Base-by-base conservation (phyloP, 1,140 invertebrate genomes). In the Pachyrhynchus sulphureomaculatus region DNA sequence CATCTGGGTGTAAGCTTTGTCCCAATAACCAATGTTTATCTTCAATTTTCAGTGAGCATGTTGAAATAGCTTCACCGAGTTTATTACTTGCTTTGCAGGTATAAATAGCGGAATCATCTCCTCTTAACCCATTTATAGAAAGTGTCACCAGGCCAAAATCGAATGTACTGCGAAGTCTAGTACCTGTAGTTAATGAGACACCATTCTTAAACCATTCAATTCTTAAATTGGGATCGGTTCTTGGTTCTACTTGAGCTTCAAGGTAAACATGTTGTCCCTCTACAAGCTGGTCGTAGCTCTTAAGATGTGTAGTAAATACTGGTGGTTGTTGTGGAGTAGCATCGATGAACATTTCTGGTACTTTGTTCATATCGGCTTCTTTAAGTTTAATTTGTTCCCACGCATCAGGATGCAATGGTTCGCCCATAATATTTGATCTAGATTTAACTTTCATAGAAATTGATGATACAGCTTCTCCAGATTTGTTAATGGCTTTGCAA, bases 191-290 rank as follows among this genome's bases (percentile, higher is more conserved):
- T 12, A 95, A 76, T 10, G 88, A 83, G n/a, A 92, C 77, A 21
- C 93, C 91, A 75, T 97, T 95, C 72, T 95, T 95, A 75, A 91
- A 95, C 94, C 94, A 95, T 76, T 94, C 91, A 26, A 93, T 87
- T 48, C 85, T 83, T 3, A 96, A 82, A 71, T 96, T 92, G 0
- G 96, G 95, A 84, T 99, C 97, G 33, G 92, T 90, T 70, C 95
- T 84, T n/a, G 97, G 97, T 73, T 96, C 93, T 3, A 97, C 90
- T 77, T 95, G 92, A 58, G 94, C 95, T 78, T 99, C 95, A 62
- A 99, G 81, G 69, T 93, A 89, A 2, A 96, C 88, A 72, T 93
- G 90, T 77, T 97, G 88, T 36, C 91, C 90, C 83, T 96, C 95
- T 41, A 88, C 81, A 4, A 96, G 75, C 72, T 91, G 90, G 55